Base-by-base conservation (phyloP, 1,140 invertebrate species). In the Pogonomyrmex californicus region DNA sequence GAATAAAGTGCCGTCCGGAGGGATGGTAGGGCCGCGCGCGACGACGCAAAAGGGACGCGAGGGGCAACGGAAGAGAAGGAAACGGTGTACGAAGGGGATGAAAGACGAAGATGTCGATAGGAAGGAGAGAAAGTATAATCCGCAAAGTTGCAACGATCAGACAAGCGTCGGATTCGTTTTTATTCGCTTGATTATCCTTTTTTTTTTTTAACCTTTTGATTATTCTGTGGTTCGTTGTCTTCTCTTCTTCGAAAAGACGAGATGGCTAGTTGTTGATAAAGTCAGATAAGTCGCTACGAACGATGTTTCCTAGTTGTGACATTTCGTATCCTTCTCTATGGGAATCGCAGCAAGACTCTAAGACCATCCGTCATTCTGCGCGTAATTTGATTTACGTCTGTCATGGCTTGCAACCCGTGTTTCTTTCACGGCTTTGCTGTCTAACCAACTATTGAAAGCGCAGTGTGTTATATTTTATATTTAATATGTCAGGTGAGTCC, bases 1-100 rank as follows among this genome's bases (percentile, higher is more conserved):
- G 86, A 91, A 93, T 93, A 91, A 91, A 91, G 89, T 90, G 89
- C 86, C 75, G 89, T 81, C 86, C 75, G 71, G 90, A 89, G 86
- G 68, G 88, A 62, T 89, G 85, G 88, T 89, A 81, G 66, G 68
- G 56, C 78, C 70, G 68, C 58, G 68, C 58, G 51, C 88, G 62
- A 79, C 85, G 63, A 85, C 77, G 76, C n/a, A 76, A 68, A 41
- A 44, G 83, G 65, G 49, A 68, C 58, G 41, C n/a, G 54, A 60
- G 44, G 33, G 66, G 70, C 4, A 10, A 9, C 1, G 47, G 71
- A 17, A 9, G 33, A 6, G 62, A 23, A 30, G 41, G 23, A 62
- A 36, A 85, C 73, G 49, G 14, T 10, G n/a, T 6, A 36, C 38
- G 87, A 65, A 58, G 47, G 60, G 62, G 17, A 23, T 36, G 49